Percentiles rank a stretch among this genome's conserved stretches.
Evolutionary conservation across 2,888 invertebrate species (phyloP).

Genomic region (Onchidella celtica): DNA sequence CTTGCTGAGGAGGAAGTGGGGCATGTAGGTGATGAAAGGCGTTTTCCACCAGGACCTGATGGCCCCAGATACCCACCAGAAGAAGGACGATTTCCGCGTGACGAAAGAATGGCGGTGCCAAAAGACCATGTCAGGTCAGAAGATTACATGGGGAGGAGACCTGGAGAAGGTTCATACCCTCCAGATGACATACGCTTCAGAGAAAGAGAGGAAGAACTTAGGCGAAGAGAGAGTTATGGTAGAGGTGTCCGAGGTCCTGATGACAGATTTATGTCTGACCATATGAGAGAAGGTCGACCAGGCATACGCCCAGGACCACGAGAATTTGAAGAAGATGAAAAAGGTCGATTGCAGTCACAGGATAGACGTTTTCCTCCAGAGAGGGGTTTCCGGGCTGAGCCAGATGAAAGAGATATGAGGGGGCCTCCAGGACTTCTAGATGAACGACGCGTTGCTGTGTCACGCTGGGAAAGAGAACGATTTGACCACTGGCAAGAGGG

Average conservation of each 20-base stretch:
- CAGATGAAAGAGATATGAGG: constrained; percentile 10
- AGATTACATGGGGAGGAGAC: constrained; percentile 27
- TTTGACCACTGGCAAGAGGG: constrained; percentile 27
- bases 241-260: constrained; percentile 22
- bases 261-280: constrained; percentile 18
- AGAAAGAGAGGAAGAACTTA: constrained; percentile 43
- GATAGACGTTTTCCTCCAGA: constrained; percentile 37
- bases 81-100: constrained; percentile 30
- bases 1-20: constrained; percentile 4
- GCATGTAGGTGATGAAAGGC: constrained; percentile 18
- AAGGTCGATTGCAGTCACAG: constrained; percentile 10
- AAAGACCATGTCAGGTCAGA: constrained; percentile 28
- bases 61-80: constrained; percentile 23
- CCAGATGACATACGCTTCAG: constrained; percentile 37
- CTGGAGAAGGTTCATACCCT: constrained; percentile 39
- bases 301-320: not conserved
- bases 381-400: constrained; percentile 24
- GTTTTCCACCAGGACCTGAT: constrained; percentile 39
- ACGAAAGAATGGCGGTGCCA: constrained; percentile 30
- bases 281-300: constrained; percentile 23
- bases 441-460: constrained; percentile 5
- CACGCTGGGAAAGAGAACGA: constrained; percentile 26
- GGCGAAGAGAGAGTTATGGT: constrained; percentile 8
- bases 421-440: not conserved
- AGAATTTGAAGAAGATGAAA: constrained; percentile 21